Evolutionary conservation across 2,888 invertebrate genomes (phyloP).

Genomic region (Polydrusus cervinus): DNA sequence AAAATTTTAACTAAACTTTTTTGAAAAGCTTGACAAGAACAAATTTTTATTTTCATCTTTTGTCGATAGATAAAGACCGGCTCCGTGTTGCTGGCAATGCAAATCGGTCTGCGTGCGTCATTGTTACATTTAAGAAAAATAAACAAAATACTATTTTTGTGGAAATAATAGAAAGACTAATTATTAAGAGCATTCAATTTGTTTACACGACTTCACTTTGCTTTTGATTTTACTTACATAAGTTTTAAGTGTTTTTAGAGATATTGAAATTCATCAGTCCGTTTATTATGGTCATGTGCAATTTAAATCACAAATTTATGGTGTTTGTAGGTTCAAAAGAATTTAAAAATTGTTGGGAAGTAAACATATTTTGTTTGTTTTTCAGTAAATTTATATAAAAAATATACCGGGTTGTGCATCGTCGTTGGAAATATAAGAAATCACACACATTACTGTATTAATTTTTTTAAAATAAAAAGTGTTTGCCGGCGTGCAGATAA

Average conservation of each 20-base stretch:
- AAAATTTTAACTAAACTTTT: background rate
- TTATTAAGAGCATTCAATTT: background rate
- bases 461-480: too few species aligned
- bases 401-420: too few species aligned
- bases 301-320: too few species aligned
- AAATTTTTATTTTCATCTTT: conserved; percentile 38
- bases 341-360: too few species aligned
- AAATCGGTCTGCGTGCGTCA: conserved; percentile 23
- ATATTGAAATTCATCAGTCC: too few species aligned
- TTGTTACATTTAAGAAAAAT: conserved; percentile 28
- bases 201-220: background rate
- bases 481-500: too few species aligned
- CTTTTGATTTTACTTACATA: background rate
- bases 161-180: conserved; percentile 4
- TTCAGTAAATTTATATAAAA: too few species aligned
- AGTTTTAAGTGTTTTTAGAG: background rate
- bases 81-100: background rate
- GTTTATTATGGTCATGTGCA: too few species aligned
- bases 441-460: too few species aligned
- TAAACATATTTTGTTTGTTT: too few species aligned
- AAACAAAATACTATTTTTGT: conserved; percentile 18
- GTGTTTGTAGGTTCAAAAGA: too few species aligned
- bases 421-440: too few species aligned
- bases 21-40: conserved; percentile 28
- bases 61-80: conserved; percentile 25